phyloP scores from a whole-genome alignment of 2,888 invertebrate genomes.

The Callinectes sapidus region DNA sequence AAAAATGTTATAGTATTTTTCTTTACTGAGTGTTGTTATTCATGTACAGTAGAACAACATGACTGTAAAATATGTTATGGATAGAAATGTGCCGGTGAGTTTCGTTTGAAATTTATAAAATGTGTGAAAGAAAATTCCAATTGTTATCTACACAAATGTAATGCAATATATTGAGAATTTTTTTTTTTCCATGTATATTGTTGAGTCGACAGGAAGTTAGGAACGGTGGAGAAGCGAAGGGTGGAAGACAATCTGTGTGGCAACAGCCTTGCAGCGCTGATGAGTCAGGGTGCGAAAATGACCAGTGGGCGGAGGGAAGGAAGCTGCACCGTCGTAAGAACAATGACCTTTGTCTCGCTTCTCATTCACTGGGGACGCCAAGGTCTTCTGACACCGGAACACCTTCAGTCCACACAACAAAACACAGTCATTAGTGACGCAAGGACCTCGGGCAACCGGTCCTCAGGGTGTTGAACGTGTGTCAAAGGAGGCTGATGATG shows the following conservation, averaged over 20 bases:
- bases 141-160: too few relatives aligned
- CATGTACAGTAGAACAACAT: background rate
- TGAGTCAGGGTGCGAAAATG: conserved; percentile 24
- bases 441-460: conserved; percentile 38
- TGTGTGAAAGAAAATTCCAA: too few relatives aligned
- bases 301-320: conserved; percentile 37
- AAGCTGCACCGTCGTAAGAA: conserved; percentile 12
- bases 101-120: background rate
- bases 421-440: conserved; percentile 51
- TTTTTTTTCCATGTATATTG: background rate
- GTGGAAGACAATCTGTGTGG: background rate
- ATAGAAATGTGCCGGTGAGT: background rate
- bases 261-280: background rate
- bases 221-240: background rate
- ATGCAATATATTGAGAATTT: background rate
- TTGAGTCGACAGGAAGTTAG: background rate
- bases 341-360: conserved; percentile 42
- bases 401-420: conserved; percentile 44
- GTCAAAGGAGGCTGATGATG: conserved; percentile 26
- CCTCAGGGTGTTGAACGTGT: background rate
- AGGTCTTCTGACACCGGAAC: conserved; percentile 20
- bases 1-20: background rate
- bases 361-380: conserved; percentile 38
- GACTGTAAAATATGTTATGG: background rate
- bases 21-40: too few relatives aligned